phyloP scores from a whole-genome alignment of 1,140 invertebrate species.

The Dufourea novaeangliae region DNA sequence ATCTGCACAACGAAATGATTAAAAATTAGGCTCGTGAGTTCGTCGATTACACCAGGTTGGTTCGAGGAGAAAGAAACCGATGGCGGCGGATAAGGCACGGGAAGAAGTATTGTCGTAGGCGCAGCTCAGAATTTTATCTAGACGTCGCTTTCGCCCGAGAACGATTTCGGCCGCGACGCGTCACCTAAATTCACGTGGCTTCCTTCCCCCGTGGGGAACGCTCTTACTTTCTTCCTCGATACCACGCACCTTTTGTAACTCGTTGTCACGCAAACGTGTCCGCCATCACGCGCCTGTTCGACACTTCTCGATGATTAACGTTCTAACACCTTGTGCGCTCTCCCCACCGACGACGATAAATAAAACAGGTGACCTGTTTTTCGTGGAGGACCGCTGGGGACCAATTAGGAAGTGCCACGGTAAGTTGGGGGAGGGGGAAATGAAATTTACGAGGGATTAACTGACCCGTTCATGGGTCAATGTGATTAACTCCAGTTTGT shows the following conservation, averaged over 20 bases:
- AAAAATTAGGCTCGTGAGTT: too few relatives aligned
- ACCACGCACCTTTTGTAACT: neutral
- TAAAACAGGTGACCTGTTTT: too few relatives aligned
- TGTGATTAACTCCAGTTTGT: too few relatives aligned
- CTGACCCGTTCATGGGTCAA: too few relatives aligned
- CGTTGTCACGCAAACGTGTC: slow-evolving; percentile 14
- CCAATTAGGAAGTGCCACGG: too few relatives aligned
- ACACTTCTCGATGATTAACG: neutral
- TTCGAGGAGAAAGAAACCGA: neutral
- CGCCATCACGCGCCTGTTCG: neutral
- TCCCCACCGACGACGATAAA: too few relatives aligned
- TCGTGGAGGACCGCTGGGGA: too few relatives aligned
- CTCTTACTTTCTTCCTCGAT: slow-evolving; percentile 54
- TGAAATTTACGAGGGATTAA: too few relatives aligned
- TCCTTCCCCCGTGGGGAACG: slow-evolving; percentile 17
- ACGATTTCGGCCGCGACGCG: neutral
- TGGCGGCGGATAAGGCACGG: neutral
- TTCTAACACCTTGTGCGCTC: too few relatives aligned
- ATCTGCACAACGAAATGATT: too few relatives aligned
- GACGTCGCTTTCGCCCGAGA: slow-evolving; percentile 35
- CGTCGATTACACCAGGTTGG: too few relatives aligned
- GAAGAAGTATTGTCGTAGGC: slow-evolving; percentile 27
- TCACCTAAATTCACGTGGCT: slow-evolving; percentile 43
- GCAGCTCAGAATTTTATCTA: slow-evolving; percentile 8
- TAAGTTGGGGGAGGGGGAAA: too few relatives aligned